Conservation (phyloP, 2,888 invertebrate species). For the Oscheius myriophilus region DNA sequence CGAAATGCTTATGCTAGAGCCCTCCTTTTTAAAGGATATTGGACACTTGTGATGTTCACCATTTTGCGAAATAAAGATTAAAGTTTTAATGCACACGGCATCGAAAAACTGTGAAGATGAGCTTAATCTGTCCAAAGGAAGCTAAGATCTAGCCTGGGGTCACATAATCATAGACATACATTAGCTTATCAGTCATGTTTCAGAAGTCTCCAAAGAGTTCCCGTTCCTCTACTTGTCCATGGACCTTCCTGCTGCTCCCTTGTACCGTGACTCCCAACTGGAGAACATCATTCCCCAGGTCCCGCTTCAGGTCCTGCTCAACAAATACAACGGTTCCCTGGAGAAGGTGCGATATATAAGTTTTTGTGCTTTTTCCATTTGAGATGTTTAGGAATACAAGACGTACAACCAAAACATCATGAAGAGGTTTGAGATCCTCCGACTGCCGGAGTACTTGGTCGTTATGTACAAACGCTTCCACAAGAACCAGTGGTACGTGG, state of each 20-base stretch:
- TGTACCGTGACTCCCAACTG: conserved; percentile 94
- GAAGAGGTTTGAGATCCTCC: conserved; percentile 93
- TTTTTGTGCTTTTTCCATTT: background rate
- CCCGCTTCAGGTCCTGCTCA: conserved; percentile 89
- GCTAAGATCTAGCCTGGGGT: too few species aligned
- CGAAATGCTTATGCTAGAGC: too few species aligned
- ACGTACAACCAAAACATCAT: conserved; percentile 98
- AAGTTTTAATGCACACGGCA: too few species aligned
- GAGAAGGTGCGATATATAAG: too few species aligned
- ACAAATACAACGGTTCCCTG: conserved; percentile 92
- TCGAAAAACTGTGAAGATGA: too few species aligned
- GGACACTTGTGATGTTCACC: too few species aligned
- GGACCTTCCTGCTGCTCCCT: conserved; percentile 94
- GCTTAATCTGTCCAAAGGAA: too few species aligned
- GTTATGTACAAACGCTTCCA: conserved; percentile 96
- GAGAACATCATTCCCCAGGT: conserved; percentile 96
- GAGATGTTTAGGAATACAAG: conserved; percentile 89
- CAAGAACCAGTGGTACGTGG: conserved; percentile 97
- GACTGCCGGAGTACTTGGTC: conserved; percentile 78
- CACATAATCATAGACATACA: too few species aligned
- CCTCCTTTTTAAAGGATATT: too few species aligned
- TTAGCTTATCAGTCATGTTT: conserved; percentile 38
- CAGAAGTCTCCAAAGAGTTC: conserved; percentile 84
- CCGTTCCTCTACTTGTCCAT: conserved; percentile 96
- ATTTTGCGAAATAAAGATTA: too few species aligned